Evolutionary conservation across 2,113 vertebrate genomes (phyloP), one percentile per base, ranked within the genome.

Genomic region (Microcebus lehilahytsara): DNA sequence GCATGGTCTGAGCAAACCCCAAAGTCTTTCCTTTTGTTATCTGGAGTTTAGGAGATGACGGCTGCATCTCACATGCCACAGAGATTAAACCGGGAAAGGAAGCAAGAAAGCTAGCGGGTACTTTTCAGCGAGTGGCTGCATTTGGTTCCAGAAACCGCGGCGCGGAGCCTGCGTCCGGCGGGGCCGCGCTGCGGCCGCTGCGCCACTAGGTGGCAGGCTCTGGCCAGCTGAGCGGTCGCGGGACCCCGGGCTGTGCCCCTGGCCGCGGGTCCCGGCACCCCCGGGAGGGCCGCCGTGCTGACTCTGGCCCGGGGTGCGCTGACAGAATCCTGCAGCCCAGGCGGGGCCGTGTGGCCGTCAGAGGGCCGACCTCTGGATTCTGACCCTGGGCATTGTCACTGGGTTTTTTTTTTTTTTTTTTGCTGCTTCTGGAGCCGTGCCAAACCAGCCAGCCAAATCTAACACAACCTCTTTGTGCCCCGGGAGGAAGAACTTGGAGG

Each of bases 121-220:
- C 42, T 58, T 83, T 40, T 37, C 53, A 30, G 22, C 9, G 17
- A 49, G 56, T 0, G 77, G 37, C 40, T 19, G 8, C 10, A 0
- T 72, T 14, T 32, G 49, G 5, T 19, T 30, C n/a, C 17, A 25
- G n/a, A 23, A 34, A 19, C 7, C 3, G 34, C 0, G 5, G 16
- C 1, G 25, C 0, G 2, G 2, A 22, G 30, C 2, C 46, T 0
- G 37, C 23, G 23, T 23, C 34, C 6, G 1, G 64, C 60, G 9
- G 27, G 8, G 60, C 40, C 9, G 23, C 0, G 85, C 77, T 67
- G 77, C 81, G 91, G 85, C 40, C 3, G 1, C 78, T 20, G 13
- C 1, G 27, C 83, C 97, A 60, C 92, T 27, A 97, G 97, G 86
- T 97, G 97, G 96, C 88, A 17, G 30, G 40, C 6, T 42, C 87